Percentiles rank a stretch among this genome's conserved stretches.
phyloP scores from a whole-genome alignment of 2,797 vertebrate genomes.

The Lepilemur septentrionalis region DNA sequence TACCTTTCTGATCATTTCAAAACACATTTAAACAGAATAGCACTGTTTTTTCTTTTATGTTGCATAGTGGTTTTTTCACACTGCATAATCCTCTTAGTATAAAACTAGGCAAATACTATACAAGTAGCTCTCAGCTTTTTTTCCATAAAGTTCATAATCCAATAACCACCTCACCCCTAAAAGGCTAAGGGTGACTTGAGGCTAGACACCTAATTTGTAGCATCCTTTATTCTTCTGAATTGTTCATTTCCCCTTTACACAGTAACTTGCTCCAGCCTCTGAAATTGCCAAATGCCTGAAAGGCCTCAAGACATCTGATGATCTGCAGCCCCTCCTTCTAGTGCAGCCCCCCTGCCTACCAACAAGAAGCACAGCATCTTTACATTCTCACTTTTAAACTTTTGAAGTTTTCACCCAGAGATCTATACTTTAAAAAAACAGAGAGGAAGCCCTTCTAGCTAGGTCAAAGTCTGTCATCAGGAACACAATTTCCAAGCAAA shows the following conservation, averaged over 20 bases:
- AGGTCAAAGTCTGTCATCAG: constrained; percentile 34
- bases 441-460: constrained; percentile 32
- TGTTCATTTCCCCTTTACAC: constrained; percentile 1
- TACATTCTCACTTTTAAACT: constrained; percentile 17
- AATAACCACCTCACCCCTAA: background rate
- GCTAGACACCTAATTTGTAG: background rate
- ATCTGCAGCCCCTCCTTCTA: background rate
- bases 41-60: constrained; percentile 25
- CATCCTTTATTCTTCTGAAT: background rate
- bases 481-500: constrained; percentile 39
- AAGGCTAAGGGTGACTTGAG: background rate
- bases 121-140: background rate
- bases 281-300: background rate
- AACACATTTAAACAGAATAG: constrained; percentile 36
- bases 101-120: background rate
- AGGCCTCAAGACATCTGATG: background rate
- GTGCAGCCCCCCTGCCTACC: background rate
- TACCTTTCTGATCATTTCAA: constrained; percentile 29
- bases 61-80: background rate
- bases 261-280: constrained; percentile 32
- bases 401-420: constrained; percentile 42
- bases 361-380: background rate
- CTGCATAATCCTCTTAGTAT: background rate
- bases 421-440: background rate
- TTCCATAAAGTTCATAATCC: constrained; percentile 13